These are phyloP conservation scores for Enteromius treurensis DNA, from an alignment of 2,797 vertebrate genomes.

Conservation along the genomic window DNA sequence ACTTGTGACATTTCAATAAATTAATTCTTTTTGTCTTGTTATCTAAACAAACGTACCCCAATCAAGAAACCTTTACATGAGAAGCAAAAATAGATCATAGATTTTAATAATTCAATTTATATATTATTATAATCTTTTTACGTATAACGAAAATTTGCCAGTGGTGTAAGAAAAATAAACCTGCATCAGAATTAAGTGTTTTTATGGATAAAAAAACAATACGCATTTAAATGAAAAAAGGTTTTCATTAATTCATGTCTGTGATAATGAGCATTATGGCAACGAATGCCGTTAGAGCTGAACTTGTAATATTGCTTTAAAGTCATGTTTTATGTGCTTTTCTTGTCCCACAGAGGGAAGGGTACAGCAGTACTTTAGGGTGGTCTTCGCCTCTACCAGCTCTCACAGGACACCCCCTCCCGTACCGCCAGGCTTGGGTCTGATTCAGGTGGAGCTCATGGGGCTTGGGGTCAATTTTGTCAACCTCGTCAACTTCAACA, in stretches of 20 bases:
- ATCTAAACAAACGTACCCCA: background rate
- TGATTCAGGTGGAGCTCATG: conserved; percentile 84
- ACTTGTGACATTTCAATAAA: background rate
- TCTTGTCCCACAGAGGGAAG: conserved; percentile 82
- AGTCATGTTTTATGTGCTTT: background rate
- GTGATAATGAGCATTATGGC: background rate
- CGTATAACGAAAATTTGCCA: background rate
- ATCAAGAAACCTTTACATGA: background rate
- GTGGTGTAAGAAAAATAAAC: background rate
- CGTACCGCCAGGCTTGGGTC: conserved; percentile 82
- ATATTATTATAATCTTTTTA: background rate
- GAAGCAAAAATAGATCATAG: background rate
- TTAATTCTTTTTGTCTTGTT: background rate
- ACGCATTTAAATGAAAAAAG: too few relatives aligned
- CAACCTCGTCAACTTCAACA: conserved; percentile 89
- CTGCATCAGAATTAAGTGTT: background rate
- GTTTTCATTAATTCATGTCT: too few relatives aligned
- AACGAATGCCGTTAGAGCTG: background rate
- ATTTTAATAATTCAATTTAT: background rate
- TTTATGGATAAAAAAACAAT: background rate
- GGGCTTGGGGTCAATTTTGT: conserved; percentile 81
- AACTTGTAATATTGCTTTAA: background rate
- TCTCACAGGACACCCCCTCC: conserved; percentile 77
- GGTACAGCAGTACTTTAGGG: conserved; percentile 84
- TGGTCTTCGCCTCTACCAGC: conserved; percentile 77